Percentiles rank a stretch among this genome's conserved stretches.
phyloP scores from a whole-genome alignment of 2,113 vertebrate species.

The Lutjanus erythropterus region DNA sequence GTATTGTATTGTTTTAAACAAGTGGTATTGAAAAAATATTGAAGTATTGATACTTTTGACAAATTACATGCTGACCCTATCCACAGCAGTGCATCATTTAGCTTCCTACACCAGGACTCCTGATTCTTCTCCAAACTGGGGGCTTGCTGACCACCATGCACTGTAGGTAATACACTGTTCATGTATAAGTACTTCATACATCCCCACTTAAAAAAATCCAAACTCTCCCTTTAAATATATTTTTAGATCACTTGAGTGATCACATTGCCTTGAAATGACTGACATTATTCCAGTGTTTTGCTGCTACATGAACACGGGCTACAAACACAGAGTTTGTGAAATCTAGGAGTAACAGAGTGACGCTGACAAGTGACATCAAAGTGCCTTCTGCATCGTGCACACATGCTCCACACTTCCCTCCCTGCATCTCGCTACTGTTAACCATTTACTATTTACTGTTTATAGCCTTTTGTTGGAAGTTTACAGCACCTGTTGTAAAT shows the following conservation, averaged over 20 bases:
- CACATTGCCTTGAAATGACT: neutral
- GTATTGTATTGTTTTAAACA: too few species aligned
- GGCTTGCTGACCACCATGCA: too few species aligned
- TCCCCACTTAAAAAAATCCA: too few species aligned
- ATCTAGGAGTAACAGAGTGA: conserved; percentile 9
- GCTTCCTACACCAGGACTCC: too few species aligned
- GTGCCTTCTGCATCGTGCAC: conserved; percentile 7
- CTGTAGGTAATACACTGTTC: too few species aligned
- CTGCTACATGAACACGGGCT: neutral
- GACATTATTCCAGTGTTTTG: neutral
- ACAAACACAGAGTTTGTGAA: conserved; percentile 23
- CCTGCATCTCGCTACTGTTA: conserved; percentile 12
- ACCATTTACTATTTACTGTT: conserved; percentile 56
- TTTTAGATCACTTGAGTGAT: neutral
- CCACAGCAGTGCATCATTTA: too few species aligned
- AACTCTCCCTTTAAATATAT: too few species aligned
- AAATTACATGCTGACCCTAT: too few species aligned
- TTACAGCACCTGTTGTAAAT: conserved; percentile 63
- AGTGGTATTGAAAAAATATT: too few species aligned
- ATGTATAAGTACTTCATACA: too few species aligned
- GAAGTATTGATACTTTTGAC: too few species aligned
- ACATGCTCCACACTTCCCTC: conserved; percentile 21
- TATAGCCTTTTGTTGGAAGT: conserved; percentile 45
- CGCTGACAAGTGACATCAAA: conserved; percentile 44
- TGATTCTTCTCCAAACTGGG: too few species aligned